Conservation (phyloP, 2,113 vertebrate species). For the Brachyhypopomus occidentalis region DNA sequence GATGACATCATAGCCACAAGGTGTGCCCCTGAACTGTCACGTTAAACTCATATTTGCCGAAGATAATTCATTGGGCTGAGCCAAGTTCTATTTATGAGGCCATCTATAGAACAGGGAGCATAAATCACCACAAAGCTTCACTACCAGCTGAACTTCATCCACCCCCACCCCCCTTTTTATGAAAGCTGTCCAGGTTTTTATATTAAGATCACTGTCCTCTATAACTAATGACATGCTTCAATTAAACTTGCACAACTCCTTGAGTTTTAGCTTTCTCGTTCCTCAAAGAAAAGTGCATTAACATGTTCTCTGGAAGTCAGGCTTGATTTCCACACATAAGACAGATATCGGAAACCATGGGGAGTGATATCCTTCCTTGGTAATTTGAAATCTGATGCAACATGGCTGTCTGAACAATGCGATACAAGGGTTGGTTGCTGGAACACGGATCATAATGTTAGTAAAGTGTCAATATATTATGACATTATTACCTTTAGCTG, state of each 20-base stretch:
- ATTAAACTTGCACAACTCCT: not conserved
- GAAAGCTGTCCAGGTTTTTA: not conserved
- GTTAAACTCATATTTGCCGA: conserved; percentile 38
- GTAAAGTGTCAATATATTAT: too few relatives aligned
- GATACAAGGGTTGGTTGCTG: conserved; percentile 1
- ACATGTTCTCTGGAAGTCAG: conserved; percentile 19
- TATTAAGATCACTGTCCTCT: not conserved
- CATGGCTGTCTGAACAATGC: not conserved
- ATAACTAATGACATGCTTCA: not conserved
- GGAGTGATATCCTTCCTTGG: conserved; percentile 31
- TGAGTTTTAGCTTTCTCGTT: conserved; percentile 17
- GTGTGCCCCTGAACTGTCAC: conserved; percentile 14
- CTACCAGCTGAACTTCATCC: not conserved
- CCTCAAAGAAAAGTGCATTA: conserved; percentile 16
- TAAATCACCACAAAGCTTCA: not conserved
- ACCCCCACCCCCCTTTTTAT: not conserved
- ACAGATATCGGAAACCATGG: conserved; percentile 35
- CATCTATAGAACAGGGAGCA: conserved; percentile 5
- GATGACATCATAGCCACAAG: conserved; percentile 29
- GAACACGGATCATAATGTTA: too few relatives aligned
- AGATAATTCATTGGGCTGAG: conserved; percentile 31
- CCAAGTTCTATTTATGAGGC: conserved; percentile 11
- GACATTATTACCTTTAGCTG: too few relatives aligned
- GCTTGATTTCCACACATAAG: not conserved
- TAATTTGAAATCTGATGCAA: conserved; percentile 46